phyloP scores from a whole-genome alignment of 2,888 invertebrate species.

The Heliconius ethilla region DNA sequence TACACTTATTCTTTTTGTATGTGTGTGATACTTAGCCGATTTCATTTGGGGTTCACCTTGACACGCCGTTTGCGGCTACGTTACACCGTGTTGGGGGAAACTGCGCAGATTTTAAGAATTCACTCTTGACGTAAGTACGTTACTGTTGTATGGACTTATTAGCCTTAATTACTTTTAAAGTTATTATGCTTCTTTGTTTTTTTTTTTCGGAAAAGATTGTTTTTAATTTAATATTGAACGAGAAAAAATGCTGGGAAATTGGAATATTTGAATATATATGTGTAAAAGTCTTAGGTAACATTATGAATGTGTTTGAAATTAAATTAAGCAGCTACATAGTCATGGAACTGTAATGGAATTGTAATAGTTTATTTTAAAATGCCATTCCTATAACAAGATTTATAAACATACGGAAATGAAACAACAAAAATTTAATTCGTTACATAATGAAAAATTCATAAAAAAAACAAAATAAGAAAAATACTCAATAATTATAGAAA shows the following conservation, averaged over 20 bases:
- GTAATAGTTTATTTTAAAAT: neutral
- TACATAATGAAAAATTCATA: no score
- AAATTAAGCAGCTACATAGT: neutral
- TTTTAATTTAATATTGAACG: slow-evolving; percentile 7
- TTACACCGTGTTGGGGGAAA: slow-evolving; percentile 58
- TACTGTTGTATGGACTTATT: slow-evolving; percentile 41
- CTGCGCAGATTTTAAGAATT: slow-evolving; percentile 48
- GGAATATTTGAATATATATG: neutral
- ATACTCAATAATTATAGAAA: neutral
- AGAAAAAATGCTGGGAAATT: neutral
- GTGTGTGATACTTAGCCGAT: slow-evolving; percentile 70
- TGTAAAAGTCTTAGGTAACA: no score
- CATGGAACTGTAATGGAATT: neutral
- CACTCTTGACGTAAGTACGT: slow-evolving; percentile 43
- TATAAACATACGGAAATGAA: neutral
- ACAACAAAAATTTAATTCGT: no score
- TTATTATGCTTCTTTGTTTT: slow-evolving; percentile 17
- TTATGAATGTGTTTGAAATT: no score
- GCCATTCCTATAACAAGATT: no score
- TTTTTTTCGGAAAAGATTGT: neutral
- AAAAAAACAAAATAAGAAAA: no score
- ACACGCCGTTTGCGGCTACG: slow-evolving; percentile 75
- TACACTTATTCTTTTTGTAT: slow-evolving; percentile 61
- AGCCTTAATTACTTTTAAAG: slow-evolving; percentile 43
- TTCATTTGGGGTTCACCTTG: slow-evolving; percentile 68